A percentile compares a stretch with the other conserved stretches of the same genome.
Conservation (phyloP, 2,113 vertebrate species). For the Terrapene triunguis region DNA sequence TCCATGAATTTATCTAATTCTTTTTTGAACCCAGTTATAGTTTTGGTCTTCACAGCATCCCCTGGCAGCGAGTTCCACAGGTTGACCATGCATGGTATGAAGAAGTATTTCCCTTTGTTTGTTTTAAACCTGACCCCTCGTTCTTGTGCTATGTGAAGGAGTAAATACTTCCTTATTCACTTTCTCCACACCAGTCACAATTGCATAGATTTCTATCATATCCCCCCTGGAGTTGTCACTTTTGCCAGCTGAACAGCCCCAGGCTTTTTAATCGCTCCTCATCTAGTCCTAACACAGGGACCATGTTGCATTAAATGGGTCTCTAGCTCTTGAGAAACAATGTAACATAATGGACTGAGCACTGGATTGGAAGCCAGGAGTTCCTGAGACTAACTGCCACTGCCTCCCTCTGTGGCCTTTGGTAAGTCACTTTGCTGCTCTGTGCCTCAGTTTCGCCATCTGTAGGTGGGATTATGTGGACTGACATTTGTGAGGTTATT, state of each 20-base stretch:
- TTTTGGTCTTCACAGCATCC: background rate
- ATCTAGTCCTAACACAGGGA: no score
- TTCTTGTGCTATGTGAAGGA: background rate
- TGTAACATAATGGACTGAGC: background rate
- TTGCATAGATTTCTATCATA: background rate
- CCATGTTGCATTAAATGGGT: background rate
- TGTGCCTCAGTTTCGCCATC: background rate
- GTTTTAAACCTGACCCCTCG: background rate
- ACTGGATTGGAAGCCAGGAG: background rate
- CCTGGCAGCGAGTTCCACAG: background rate
- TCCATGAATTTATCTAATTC: background rate
- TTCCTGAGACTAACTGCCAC: background rate
- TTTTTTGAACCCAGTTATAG: background rate
- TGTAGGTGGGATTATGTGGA: background rate
- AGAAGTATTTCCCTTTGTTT: background rate
- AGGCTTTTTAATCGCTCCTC: no score
- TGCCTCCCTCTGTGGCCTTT: background rate
- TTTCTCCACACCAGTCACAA: background rate
- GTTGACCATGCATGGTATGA: background rate
- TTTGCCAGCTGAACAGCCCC: no score
- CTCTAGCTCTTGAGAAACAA: background rate
- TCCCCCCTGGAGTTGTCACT: background rate
- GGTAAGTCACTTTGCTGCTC: background rate
- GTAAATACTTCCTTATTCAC: background rate
- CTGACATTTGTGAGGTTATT: background rate